Conservation (phyloP, 2,113 vertebrate species). For the Oncorhynchus keta region DNA sequence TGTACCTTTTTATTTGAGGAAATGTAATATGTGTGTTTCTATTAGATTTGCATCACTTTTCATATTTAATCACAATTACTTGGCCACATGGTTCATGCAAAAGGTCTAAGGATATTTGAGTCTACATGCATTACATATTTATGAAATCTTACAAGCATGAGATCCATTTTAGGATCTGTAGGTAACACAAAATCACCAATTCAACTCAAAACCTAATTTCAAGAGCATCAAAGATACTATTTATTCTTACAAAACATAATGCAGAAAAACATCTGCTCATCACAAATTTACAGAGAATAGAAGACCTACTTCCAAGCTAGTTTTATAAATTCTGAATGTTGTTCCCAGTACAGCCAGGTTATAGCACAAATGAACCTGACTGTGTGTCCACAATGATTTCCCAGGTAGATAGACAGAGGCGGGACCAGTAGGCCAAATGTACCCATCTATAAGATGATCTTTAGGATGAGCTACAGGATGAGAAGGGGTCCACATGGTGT, state of each 20-base stretch:
- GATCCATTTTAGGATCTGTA: neutral
- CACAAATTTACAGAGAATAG: neutral
- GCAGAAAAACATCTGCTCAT: neutral
- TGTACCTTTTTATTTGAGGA: too few relatives aligned
- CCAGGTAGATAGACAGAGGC: neutral
- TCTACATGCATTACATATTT: too few relatives aligned
- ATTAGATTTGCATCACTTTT: too few relatives aligned
- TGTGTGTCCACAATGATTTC: neutral
- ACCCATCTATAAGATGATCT: neutral
- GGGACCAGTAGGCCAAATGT: neutral
- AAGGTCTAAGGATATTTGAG: too few relatives aligned
- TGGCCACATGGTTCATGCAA: too few relatives aligned
- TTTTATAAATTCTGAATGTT: neutral
- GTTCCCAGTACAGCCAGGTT: too few relatives aligned
- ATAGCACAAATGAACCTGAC: neutral
- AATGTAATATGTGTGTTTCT: too few relatives aligned
- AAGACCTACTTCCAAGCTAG: neutral
- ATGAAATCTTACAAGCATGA: neutral
- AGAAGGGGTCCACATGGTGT: neutral
- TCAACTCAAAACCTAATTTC: neutral
- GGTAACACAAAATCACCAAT: neutral
- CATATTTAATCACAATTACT: too few relatives aligned
- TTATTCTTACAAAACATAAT: constrained; percentile 4
- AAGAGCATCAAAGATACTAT: neutral
- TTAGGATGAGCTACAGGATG: neutral